Base-by-base conservation (phyloP, 2,797 vertebrate species). In the Rachycentron canadum region DNA sequence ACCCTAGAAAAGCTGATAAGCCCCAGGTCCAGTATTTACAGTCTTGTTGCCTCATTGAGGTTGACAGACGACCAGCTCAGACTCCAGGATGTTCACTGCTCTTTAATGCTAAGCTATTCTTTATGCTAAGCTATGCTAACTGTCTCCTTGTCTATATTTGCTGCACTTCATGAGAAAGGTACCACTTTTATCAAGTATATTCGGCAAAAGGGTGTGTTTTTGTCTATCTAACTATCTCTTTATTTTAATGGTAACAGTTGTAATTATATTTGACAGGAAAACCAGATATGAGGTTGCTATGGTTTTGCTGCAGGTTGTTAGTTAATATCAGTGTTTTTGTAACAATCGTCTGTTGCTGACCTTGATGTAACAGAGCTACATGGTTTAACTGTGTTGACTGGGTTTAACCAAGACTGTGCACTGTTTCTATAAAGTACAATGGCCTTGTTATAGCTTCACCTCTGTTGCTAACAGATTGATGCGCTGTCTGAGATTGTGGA, bases 401-500 rank as follows among this genome's bases (percentile, higher is more conserved):
- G n/a, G n/a, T n/a, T n/a, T n/a, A n/a, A n/a, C n/a, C n/a, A n/a
- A 59, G 34, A 30, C 17, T 17, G 34, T 43, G 23, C 40, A 28
- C 23, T 56, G 38, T 17, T 52, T 14, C 13, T 36, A 7, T 47
- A 49, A 40, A 30, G 30, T 17, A 5, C 10, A 5, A 1, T 19
- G 50, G 11, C 23, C 28, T 70, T 47, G 45, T 41, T 7, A 17
- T 9, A 1, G 16, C 17, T 25, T n/a, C 21, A 17, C 8, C 21
- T 38, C 16, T 49, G 25, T 73, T 59, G 59, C 66, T 84, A 76
- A 62, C 95, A 99, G 98, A 96, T 99, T 23, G 97, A 99, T 69
- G 97, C 96, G 1, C 91, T 99, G 89, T 82, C 91, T 12, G 98
- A 99, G 94, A 96, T 99, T 50, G 96, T 96, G 90, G 95, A 97